These are phyloP conservation scores for Erinaceus europaeus DNA, from an alignment of 2,113 vertebrate species.

Conservation along the genomic window DNA sequence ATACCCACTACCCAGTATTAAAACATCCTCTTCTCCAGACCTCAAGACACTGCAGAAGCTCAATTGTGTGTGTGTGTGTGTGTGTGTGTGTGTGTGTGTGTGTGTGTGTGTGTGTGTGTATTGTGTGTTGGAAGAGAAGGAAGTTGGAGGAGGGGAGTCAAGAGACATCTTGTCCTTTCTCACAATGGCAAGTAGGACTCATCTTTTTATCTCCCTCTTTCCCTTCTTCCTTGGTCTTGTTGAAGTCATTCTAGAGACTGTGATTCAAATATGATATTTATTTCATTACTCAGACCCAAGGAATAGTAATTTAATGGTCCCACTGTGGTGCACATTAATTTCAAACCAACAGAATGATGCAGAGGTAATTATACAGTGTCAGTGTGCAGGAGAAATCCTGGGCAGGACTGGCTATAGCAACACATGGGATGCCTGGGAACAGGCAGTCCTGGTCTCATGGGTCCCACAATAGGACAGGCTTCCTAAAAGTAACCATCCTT, in stretches of 20 bases:
- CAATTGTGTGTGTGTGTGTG: neutral
- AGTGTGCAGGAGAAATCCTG: neutral
- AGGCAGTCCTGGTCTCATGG: neutral
- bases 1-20: neutral
- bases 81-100: too few species aligned
- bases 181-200: neutral
- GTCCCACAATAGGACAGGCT: neutral
- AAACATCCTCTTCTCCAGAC: neutral
- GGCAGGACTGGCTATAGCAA: neutral
- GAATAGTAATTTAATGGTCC: constrained; percentile 25
- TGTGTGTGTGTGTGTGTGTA: neutral
- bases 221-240: too few species aligned
- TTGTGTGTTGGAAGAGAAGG: neutral
- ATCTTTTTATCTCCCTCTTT: neutral
- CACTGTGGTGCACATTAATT: constrained; percentile 20
- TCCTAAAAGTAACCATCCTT: neutral
- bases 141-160: neutral
- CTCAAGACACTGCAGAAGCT: neutral
- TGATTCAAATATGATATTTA: constrained; percentile 50
- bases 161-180: neutral
- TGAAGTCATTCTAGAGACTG: constrained; percentile 30
- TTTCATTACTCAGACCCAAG: constrained; percentile 27
- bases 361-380: neutral
- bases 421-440: neutral
- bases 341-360: neutral